A percentile compares a stretch with the other conserved stretches of the same genome.
These are phyloP conservation scores for Delichon dasypus DNA, from an alignment of 2,797 vertebrate species.

Conservation along the genomic window DNA sequence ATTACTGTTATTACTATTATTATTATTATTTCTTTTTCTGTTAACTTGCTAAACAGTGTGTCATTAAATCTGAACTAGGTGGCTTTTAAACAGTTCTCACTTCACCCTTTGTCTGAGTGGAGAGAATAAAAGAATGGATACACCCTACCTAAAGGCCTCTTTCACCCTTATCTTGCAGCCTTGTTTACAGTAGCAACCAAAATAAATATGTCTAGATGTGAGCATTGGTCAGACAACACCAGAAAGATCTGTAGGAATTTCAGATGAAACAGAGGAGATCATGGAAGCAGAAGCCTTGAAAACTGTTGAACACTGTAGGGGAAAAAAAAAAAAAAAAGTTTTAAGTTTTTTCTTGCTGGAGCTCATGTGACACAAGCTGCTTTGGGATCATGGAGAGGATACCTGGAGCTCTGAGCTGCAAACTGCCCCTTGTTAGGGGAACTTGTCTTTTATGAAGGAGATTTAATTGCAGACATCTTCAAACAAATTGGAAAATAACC, in stretches of 20 bases:
- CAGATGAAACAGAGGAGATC: background rate
- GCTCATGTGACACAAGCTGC: background rate
- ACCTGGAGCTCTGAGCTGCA: background rate
- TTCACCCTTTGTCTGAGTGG: background rate
- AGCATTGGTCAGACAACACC: background rate
- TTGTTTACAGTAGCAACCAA: background rate
- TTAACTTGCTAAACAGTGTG: background rate
- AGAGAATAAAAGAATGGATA: background rate
- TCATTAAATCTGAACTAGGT: background rate
- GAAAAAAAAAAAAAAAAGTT: background rate
- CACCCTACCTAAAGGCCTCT: background rate
- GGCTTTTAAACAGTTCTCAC: background rate
- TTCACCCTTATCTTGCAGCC: background rate
- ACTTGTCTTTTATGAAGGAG: conserved; percentile 39
- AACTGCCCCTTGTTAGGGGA: conserved; percentile 15
- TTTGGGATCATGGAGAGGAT: background rate
- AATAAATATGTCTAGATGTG: background rate
- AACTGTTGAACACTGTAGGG: background rate
- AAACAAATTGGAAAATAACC: conserved; percentile 64
- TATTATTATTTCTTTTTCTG: background rate
- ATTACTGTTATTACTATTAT: too few species aligned
- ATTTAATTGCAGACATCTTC: conserved; percentile 57
- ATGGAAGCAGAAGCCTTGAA: background rate
- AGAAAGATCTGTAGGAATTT: background rate
- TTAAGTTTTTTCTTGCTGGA: background rate